Percentiles rank a stretch among this genome's conserved stretches.
Conservation (phyloP, 2,888 invertebrate genomes). For the Lysandra coridon region DNA sequence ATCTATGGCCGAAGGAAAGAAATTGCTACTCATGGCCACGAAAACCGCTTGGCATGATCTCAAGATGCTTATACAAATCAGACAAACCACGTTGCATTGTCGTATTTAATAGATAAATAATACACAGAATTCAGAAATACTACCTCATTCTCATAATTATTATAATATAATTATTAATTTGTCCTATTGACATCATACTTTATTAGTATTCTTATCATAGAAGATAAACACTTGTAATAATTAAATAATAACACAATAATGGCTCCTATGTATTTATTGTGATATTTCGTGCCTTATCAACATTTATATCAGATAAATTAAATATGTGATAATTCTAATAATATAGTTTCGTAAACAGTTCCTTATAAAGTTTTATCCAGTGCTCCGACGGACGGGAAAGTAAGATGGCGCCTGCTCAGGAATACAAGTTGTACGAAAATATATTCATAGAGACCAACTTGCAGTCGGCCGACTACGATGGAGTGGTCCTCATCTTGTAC, state of each 20-base stretch:
- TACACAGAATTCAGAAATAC: background rate
- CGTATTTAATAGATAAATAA: background rate
- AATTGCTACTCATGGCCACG: background rate
- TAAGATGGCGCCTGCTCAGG: slow-evolving; percentile 40
- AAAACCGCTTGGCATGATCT: background rate
- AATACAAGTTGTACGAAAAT: slow-evolving; percentile 65
- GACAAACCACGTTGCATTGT: too few species aligned
- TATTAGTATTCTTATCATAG: background rate
- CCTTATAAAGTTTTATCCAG: slow-evolving; percentile 26
- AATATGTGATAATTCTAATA: slow-evolving; percentile 26
- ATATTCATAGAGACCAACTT: slow-evolving; percentile 71
- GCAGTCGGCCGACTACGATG: slow-evolving; percentile 80
- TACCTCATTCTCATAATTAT: background rate
- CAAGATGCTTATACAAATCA: too few species aligned
- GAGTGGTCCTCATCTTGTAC: slow-evolving; percentile 81
- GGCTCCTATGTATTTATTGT: slow-evolving; percentile 14
- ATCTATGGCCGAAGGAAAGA: background rate
- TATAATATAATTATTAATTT: background rate
- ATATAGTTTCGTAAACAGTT: slow-evolving; percentile 27
- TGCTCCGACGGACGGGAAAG: background rate
- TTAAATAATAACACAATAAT: slow-evolving; percentile 26
- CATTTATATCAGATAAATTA: slow-evolving; percentile 29
- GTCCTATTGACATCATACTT: background rate
- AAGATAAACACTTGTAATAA: background rate
- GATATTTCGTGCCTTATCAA: slow-evolving; percentile 28